phyloP scores from a whole-genome alignment of 1,140 invertebrate genomes.

The Eubasilissa regina region DNA sequence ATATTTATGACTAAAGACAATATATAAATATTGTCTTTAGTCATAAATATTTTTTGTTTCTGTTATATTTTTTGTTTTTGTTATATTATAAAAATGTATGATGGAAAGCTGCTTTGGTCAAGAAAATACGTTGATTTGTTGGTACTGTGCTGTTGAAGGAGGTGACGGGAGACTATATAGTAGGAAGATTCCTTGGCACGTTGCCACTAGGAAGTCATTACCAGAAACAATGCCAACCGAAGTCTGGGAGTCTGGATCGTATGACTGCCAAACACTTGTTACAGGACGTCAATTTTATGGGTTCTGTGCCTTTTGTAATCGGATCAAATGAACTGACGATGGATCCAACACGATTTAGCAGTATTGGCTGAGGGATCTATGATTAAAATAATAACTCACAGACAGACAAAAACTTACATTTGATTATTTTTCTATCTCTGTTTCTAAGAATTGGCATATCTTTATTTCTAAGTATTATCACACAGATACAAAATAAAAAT shows the following conservation, averaged over 20 bases:
- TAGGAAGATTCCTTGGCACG: background rate
- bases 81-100: background rate
- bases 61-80: too few relatives aligned
- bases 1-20: too few relatives aligned
- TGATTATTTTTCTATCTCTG: too few relatives aligned
- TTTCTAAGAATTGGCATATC: too few relatives aligned
- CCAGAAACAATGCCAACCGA: constrained; percentile 35
- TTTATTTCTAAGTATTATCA: too few relatives aligned
- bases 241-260: constrained; percentile 23
- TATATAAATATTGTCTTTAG: too few relatives aligned
- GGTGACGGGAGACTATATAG: background rate
- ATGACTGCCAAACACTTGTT: constrained; percentile 42
- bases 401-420: too few relatives aligned
- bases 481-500: too few relatives aligned
- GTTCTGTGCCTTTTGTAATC: constrained; percentile 27
- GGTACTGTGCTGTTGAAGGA: background rate
- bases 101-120: background rate
- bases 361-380: too few relatives aligned
- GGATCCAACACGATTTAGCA: background rate
- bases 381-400: too few relatives aligned
- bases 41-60: too few relatives aligned
- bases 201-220: constrained; percentile 42
- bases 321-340: background rate
- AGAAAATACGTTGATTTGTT: constrained; percentile 13
- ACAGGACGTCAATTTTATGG: constrained; percentile 35